Conservation (phyloP, 2,888 invertebrate species). For the Chorisops tibialis region DNA sequence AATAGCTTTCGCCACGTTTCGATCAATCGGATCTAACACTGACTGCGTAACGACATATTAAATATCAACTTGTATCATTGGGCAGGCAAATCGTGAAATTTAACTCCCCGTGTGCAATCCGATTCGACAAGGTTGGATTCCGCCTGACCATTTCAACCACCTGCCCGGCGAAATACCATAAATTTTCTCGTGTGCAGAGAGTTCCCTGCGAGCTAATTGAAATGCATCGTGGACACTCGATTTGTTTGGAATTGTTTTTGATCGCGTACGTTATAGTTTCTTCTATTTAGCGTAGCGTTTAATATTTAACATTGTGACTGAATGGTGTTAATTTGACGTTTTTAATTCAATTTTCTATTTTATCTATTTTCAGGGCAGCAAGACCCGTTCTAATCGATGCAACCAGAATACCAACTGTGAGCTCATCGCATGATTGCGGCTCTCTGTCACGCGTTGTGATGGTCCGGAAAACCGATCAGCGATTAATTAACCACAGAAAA, state of each 20-base stretch:
- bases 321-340: neutral
- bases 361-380: conserved; percentile 36
- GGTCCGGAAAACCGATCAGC: conserved; percentile 66
- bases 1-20: too few relatives aligned
- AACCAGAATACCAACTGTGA: conserved; percentile 40
- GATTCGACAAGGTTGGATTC: conserved; percentile 29
- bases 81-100: neutral
- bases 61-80: too few relatives aligned
- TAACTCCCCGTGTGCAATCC: conserved; percentile 26
- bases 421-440: conserved; percentile 49
- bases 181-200: neutral
- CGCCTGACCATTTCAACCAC: conserved; percentile 11
- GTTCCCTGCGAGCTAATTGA: conserved; percentile 8
- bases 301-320: neutral
- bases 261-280: conserved; percentile 12
- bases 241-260: conserved; percentile 6
- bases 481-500: conserved; percentile 61
- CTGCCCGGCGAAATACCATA: neutral
- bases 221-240: conserved; percentile 8
- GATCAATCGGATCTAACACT: too few relatives aligned
- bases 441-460: conserved; percentile 62
- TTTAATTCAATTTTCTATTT: conserved; percentile 1
- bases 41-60: too few relatives aligned
- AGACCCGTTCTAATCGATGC: conserved; percentile 40
- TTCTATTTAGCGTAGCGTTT: neutral